These are phyloP conservation scores for Lytechinus pictus DNA, from an alignment of 35 echinoderm and acorn worm genomes.

Conservation along the genomic window DNA sequence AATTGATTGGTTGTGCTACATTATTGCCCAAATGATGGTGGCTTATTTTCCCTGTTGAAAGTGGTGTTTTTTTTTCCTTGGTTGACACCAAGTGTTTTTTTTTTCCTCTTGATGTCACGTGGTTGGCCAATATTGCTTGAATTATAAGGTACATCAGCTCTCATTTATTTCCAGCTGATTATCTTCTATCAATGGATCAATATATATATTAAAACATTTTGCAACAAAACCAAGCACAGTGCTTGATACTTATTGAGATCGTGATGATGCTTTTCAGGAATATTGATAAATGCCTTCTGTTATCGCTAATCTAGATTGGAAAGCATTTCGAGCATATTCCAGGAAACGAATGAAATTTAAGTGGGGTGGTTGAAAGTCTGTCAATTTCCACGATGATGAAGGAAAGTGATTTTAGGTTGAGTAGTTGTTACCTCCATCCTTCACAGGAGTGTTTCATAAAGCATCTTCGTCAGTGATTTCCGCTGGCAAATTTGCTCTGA, in stretches of 20 bases:
- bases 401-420: slow-evolving; percentile 2
- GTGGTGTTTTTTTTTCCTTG: background rate
- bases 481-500: too few relatives aligned
- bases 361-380: background rate
- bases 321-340: background rate
- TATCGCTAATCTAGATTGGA: background rate
- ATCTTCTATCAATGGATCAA: background rate
- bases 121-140: background rate
- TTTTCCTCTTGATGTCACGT: background rate
- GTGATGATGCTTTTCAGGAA: background rate
- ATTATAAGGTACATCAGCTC: background rate
- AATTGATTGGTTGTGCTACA: slow-evolving; percentile 1
- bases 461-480: too few relatives aligned
- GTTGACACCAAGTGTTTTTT: background rate
- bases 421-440: background rate
- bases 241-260: background rate
- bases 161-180: background rate
- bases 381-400: background rate
- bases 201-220: background rate
- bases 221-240: background rate
- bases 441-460: too few relatives aligned
- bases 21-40: background rate
- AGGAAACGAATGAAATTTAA: background rate
- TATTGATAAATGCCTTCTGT: background rate
- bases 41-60: background rate